Evolutionary conservation across 2,113 vertebrate species (phyloP).

Genomic region (Gallinago paraguaiae): DNA sequence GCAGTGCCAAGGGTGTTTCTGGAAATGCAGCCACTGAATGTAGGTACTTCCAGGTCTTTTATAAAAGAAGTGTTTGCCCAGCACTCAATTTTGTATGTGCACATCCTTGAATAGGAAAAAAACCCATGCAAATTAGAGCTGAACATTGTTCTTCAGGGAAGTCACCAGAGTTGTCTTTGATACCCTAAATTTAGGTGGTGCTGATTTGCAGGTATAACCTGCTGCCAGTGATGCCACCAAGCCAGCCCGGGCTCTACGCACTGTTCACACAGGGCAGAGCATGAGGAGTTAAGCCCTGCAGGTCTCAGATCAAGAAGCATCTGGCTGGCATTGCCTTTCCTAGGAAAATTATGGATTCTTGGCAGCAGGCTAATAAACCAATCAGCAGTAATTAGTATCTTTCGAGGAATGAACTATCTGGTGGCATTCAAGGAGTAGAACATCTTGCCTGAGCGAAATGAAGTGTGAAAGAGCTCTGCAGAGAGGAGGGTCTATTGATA

Average conservation of each 20-base stretch:
- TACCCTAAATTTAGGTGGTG: not conserved
- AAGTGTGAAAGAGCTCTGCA: not conserved
- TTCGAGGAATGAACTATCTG: not conserved
- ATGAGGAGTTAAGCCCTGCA: not conserved
- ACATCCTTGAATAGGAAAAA: not conserved
- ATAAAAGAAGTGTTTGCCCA: not conserved
- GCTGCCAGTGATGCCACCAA: not conserved
- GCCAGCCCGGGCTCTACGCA: not conserved
- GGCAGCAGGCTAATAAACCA: constrained; percentile 33
- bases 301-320: not conserved
- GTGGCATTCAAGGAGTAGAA: constrained; percentile 2
- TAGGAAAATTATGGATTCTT: constrained; percentile 10
- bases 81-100: not conserved
- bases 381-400: constrained; percentile 36
- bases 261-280: not conserved
- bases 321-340: not conserved
- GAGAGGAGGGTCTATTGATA: not conserved
- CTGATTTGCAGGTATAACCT: not conserved
- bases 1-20: not conserved
- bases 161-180: not conserved
- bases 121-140: not conserved
- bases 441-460: not conserved
- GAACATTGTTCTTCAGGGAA: not conserved
- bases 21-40: not conserved
- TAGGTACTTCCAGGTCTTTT: not conserved